Evolutionary conservation across 2,888 invertebrate genomes (phyloP).

Genomic region (Cantharis lateralis): DNA sequence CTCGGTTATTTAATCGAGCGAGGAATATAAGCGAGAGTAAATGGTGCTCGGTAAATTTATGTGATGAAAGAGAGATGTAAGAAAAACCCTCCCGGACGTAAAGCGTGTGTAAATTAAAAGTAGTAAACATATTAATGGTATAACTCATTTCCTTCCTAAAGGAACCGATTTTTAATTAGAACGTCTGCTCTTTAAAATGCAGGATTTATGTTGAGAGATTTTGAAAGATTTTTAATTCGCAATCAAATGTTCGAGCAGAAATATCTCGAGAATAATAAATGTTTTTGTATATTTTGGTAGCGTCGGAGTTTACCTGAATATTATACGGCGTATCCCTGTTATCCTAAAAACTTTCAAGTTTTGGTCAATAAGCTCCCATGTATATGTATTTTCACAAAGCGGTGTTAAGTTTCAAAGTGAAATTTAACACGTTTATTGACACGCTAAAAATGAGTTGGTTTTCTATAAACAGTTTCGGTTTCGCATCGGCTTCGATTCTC

Average conservation of each 20-base stretch:
- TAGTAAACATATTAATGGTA: slow-evolving; percentile 8
- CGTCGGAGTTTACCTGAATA: not conserved
- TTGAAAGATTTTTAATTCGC: not conserved
- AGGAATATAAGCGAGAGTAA: slow-evolving; percentile 49
- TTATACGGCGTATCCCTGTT: not conserved
- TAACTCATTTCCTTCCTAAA: not conserved
- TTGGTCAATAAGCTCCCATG: not conserved
- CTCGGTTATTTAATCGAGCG: slow-evolving; percentile 49
- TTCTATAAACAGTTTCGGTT: slow-evolving; percentile 20
- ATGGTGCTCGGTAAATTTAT: slow-evolving; percentile 46
- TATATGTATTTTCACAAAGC: slow-evolving; percentile 10
- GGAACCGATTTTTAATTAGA: not conserved
- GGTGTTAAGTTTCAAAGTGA: slow-evolving; percentile 19
- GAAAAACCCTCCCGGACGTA: slow-evolving; percentile 13
- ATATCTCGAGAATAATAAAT: not conserved
- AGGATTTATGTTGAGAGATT: not conserved
- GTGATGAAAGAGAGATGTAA: slow-evolving; percentile 30
- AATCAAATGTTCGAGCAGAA: not conserved
- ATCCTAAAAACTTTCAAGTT: not conserved
- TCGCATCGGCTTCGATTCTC: slow-evolving; percentile 18
- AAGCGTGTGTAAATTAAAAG: slow-evolving; percentile 14
- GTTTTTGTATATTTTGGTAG: not conserved
- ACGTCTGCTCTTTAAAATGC: not conserved
- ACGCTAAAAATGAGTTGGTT: slow-evolving; percentile 23
- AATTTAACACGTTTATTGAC: slow-evolving; percentile 27